Conservation (phyloP, 2,797 vertebrate genomes). For the Oceanodroma leucorhoa region DNA sequence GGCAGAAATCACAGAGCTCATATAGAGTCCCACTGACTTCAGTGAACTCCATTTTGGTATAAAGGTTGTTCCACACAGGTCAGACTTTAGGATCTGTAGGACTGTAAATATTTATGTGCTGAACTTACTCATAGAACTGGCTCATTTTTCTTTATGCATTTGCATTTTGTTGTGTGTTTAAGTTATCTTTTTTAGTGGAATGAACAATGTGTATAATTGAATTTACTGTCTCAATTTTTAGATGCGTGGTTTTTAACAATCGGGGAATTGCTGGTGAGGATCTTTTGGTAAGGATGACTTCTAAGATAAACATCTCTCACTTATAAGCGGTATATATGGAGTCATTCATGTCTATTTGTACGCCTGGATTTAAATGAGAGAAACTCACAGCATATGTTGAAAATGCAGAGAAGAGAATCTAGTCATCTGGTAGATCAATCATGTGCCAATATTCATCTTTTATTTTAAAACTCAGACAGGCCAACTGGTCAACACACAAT, state of each 20-base stretch:
- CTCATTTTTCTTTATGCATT: not conserved
- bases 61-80: not conserved
- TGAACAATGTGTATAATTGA: not conserved
- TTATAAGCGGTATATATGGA: not conserved
- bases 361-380: not conserved
- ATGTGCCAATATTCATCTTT: not conserved
- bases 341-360: not conserved
- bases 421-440: not conserved
- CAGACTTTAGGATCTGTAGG: not conserved
- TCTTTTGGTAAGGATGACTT: conserved; percentile 87
- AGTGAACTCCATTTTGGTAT: not conserved
- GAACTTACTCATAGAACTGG: not conserved
- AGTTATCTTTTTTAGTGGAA: not conserved
- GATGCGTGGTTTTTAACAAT: conserved; percentile 96
- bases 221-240: conserved; percentile 76
- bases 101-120: not conserved
- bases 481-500: not conserved
- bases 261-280: conserved; percentile 93
- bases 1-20: not conserved
- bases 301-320: not conserved
- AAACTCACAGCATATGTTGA: not conserved
- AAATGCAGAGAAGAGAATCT: not conserved
- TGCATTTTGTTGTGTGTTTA: not conserved
- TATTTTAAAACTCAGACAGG: not conserved
- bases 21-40: not conserved